Conservation (phyloP, 2,797 vertebrate species). For the Melanotaenia boesemani region DNA sequence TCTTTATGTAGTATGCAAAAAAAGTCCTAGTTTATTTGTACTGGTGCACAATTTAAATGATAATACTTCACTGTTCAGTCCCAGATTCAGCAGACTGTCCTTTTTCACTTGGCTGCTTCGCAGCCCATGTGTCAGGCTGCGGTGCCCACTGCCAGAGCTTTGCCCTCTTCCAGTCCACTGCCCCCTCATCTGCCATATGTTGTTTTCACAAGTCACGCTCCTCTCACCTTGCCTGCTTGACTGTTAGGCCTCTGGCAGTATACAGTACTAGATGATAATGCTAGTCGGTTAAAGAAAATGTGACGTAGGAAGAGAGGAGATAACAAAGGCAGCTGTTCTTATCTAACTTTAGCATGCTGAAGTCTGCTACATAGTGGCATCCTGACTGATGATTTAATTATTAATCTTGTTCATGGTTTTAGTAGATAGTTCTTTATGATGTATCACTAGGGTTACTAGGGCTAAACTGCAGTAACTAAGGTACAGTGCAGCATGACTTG, state of each 20-base stretch:
- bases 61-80: slow-evolving; percentile 22
- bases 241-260: slow-evolving; percentile 28
- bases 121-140: slow-evolving; percentile 51
- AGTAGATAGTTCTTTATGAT: slow-evolving; percentile 9
- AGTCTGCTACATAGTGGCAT: neutral
- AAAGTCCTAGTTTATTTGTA: slow-evolving; percentile 28
- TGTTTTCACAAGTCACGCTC: slow-evolving; percentile 31
- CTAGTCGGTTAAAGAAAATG: slow-evolving; percentile 9
- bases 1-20: slow-evolving; percentile 36
- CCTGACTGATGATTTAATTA: neutral
- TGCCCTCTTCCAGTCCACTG: slow-evolving; percentile 72
- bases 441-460: neutral
- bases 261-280: slow-evolving; percentile 8
- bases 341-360: neutral
- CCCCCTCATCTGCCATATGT: slow-evolving; percentile 52
- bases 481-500: neutral
- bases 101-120: slow-evolving; percentile 78
- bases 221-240: slow-evolving; percentile 51
- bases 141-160: slow-evolving; percentile 65
- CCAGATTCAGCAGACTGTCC: slow-evolving; percentile 74
- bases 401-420: neutral
- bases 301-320: slow-evolving; percentile 1
- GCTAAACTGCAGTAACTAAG: no score
- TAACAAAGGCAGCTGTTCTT: slow-evolving; percentile 19
- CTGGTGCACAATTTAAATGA: slow-evolving; percentile 26